Percentiles rank a stretch among this genome's conserved stretches.
Conservation (phyloP, 2,113 vertebrate genomes). For the Pachyramphus minor region DNA sequence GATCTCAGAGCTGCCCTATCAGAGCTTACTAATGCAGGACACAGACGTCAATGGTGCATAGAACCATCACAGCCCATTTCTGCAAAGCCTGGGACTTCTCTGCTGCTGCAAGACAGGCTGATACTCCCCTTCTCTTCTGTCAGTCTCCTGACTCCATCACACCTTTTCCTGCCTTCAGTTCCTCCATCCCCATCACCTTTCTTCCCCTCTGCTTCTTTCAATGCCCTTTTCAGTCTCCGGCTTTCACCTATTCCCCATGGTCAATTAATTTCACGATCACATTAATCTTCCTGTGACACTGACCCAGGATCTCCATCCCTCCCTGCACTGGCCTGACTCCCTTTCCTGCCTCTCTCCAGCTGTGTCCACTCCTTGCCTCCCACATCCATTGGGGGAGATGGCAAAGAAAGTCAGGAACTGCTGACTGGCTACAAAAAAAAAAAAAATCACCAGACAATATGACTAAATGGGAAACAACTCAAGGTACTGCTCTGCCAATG, state of each 20-base stretch:
- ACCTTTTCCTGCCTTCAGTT: not conserved
- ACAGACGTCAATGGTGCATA: accelerated
- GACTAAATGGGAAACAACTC: not conserved
- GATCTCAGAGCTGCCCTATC: not conserved
- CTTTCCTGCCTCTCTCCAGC: not conserved
- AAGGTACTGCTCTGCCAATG: not conserved
- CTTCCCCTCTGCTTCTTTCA: not conserved
- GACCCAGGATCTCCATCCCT: not conserved
- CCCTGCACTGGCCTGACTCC: not conserved
- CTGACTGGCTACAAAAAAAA: not conserved
- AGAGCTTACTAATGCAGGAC: not conserved
- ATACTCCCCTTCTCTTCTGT: not conserved
- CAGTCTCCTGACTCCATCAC: not conserved
- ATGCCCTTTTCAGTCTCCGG: not conserved
- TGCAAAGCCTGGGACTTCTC: not conserved
- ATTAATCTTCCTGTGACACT: not conserved
- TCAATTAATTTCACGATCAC: accelerated
- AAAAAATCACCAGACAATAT: not conserved
- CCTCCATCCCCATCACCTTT: not conserved
- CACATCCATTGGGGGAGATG: accelerated
- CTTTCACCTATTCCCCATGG: not conserved
- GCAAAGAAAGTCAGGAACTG: not conserved
- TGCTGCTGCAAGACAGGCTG: not conserved
- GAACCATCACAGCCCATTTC: not conserved
- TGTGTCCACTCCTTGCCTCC: not conserved